Evolutionary conservation across 1,140 invertebrate species (phyloP).

Genomic region (Dendroctonus valens): DNA sequence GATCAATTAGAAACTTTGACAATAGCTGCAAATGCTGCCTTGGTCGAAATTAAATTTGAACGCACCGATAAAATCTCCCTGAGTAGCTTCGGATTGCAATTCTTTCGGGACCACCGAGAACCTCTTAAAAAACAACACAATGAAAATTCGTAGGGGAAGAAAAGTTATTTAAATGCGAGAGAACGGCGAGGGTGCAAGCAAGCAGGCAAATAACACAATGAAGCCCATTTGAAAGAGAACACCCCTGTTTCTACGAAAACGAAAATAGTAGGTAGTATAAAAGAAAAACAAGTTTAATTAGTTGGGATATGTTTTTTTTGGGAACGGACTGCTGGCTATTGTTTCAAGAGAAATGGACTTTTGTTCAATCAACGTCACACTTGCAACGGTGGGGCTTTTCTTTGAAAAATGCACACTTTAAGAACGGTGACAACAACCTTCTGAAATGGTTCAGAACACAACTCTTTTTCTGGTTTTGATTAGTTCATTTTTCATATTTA

Average conservation of each 20-base stretch:
- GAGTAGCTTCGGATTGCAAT: conserved; percentile 3
- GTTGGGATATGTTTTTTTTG: conserved; percentile 20
- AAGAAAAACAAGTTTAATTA: conserved; percentile 22
- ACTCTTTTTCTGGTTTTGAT: neutral
- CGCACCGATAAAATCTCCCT: conserved; percentile 13
- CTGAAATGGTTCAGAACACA: too few species aligned
- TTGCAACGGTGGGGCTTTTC: neutral
- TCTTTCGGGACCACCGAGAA: conserved; percentile 14
- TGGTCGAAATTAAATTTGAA: conserved; percentile 10
- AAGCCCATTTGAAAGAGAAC: neutral
- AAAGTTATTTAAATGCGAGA: conserved; percentile 21
- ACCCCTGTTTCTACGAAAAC: too few species aligned
- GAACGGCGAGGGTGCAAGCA: neutral
- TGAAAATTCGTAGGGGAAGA: conserved; percentile 14
- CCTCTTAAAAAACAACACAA: conserved; percentile 17
- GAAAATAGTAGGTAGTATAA: too few species aligned
- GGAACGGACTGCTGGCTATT: neutral
- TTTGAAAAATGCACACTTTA: neutral
- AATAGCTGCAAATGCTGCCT: too few species aligned
- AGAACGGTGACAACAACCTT: neutral
- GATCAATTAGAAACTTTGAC: too few species aligned
- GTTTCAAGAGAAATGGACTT: conserved; percentile 13
- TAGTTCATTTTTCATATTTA: neutral
- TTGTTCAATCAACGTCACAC: neutral
- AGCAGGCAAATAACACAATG: conserved; percentile 5